Percentiles rank a stretch among this genome's conserved stretches.
Conservation (phyloP, 1,140 invertebrate species). For the Arion vulgaris region DNA sequence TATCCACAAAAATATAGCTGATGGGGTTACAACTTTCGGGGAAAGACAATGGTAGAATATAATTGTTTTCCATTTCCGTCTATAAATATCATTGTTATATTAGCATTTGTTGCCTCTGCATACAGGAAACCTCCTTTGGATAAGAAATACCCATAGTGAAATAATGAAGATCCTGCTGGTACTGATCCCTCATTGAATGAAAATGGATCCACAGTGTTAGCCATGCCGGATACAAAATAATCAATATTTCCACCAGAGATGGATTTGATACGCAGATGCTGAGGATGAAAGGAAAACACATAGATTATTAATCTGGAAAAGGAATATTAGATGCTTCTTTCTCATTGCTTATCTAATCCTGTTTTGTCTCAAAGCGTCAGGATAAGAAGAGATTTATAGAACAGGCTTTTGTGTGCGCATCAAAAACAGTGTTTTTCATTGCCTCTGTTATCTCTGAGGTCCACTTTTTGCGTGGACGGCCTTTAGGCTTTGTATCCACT, state of each 20-base stretch:
- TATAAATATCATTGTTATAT: constrained; percentile 70
- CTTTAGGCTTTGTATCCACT: too few species aligned
- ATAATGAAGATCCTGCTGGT: constrained; percentile 64
- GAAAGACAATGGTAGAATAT: constrained; percentile 40
- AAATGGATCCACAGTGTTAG: constrained; percentile 70
- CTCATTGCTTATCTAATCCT: too few species aligned
- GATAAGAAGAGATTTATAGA: too few species aligned
- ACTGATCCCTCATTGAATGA: constrained; percentile 60
- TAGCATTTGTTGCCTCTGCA: constrained; percentile 57
- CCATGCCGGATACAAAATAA: constrained; percentile 71
- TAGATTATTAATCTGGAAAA: too few species aligned
- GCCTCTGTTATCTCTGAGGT: too few species aligned
- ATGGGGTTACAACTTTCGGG: constrained; percentile 39
- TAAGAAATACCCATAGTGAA: constrained; percentile 68
- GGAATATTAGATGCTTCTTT: too few species aligned
- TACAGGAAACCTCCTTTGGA: constrained; percentile 70
- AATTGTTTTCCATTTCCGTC: constrained; percentile 52
- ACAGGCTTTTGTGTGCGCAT: too few species aligned
- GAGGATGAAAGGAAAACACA: too few species aligned
- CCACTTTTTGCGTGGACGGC: too few species aligned
- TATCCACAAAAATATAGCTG: too few species aligned
- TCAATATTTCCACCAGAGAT: constrained; percentile 59
- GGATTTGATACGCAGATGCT: constrained; percentile 61
- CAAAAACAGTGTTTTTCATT: too few species aligned
- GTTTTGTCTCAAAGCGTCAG: too few species aligned